Conservation (phyloP, 2,797 vertebrate genomes). For the Argyrosomus regius region DNA sequence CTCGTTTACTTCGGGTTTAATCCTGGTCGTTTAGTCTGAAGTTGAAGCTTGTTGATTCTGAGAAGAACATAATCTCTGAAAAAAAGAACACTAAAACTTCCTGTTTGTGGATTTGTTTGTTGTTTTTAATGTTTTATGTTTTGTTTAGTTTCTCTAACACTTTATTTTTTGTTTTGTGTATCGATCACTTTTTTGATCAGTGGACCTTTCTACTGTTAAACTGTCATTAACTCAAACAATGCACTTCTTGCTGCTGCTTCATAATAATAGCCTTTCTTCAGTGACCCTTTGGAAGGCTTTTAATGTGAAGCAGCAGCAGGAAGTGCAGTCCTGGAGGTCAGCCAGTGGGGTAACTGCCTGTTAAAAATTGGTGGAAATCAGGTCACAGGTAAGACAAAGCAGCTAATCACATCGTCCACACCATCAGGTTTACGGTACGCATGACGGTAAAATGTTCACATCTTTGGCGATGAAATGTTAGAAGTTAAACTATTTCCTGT, state of each 20-base stretch:
- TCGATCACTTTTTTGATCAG: neutral
- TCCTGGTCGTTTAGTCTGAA: neutral
- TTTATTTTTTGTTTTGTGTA: neutral
- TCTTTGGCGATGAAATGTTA: neutral
- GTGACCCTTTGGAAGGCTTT: neutral
- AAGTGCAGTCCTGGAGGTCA: neutral
- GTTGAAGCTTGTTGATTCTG: neutral
- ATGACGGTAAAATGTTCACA: neutral
- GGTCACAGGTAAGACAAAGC: neutral
- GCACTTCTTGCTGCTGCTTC: slow-evolving; percentile 28
- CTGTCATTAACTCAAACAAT: neutral
- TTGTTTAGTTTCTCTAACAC: slow-evolving; percentile 12
- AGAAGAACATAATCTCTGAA: slow-evolving; percentile 1
- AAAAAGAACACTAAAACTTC: slow-evolving; percentile 45
- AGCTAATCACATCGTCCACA: slow-evolving; percentile 10
- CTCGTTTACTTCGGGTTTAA: neutral
- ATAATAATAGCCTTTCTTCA: slow-evolving; percentile 13
- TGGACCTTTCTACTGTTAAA: neutral
- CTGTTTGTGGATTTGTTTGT: slow-evolving; percentile 12
- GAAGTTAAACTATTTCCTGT: slow-evolving; percentile 4
- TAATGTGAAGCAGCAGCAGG: slow-evolving; percentile 12
- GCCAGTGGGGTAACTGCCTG: neutral
- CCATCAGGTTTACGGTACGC: slow-evolving; percentile 25
- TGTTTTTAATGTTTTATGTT: slow-evolving; percentile 8
- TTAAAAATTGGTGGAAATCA: neutral